phyloP scores from a whole-genome alignment of 2,113 vertebrate genomes.

The Plestiodon gilberti region DNA sequence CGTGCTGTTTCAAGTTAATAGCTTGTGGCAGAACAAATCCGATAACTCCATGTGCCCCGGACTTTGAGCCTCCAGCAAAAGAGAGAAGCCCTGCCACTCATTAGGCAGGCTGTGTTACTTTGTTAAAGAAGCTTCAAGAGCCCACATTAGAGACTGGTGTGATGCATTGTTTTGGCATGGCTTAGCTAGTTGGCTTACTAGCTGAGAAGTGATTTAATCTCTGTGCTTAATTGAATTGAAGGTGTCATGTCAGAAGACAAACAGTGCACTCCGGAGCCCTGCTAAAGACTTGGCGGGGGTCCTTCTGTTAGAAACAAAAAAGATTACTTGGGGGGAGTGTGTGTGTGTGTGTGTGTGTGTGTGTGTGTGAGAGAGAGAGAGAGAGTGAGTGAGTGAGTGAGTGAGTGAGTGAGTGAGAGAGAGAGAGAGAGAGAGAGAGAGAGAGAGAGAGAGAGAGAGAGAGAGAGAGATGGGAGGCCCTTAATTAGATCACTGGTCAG shows the following conservation, averaged over 20 bases:
- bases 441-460: too few species aligned
- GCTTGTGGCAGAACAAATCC: background rate
- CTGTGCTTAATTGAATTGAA: slow-evolving; percentile 67
- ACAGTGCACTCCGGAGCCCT: slow-evolving; percentile 40
- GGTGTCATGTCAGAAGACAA: slow-evolving; percentile 68
- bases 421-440: too few species aligned
- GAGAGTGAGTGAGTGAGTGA: too few species aligned
- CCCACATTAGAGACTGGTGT: slow-evolving; percentile 17
- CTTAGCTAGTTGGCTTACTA: slow-evolving; percentile 57
- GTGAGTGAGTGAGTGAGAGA: too few species aligned
- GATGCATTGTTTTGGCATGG: slow-evolving; percentile 60
- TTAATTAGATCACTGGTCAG: slow-evolving; percentile 46
- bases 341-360: background rate
- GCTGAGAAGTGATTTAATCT: slow-evolving; percentile 69
- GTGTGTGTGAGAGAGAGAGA: too few species aligned
- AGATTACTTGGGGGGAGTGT: slow-evolving; percentile 45
- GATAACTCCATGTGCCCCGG: background rate
- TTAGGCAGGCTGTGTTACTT: background rate
- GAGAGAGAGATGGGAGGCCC: slow-evolving; percentile 27
- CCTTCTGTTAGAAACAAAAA: slow-evolving; percentile 50
- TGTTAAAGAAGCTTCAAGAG: slow-evolving; percentile 14
- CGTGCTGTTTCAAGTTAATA: background rate
- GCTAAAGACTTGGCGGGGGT: slow-evolving; percentile 53
- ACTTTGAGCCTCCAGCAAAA: background rate
- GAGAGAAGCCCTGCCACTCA: slow-evolving; percentile 14